Percentiles rank a stretch among this genome's conserved stretches.
phyloP scores from a whole-genome alignment of 2,113 vertebrate species.

The Natator depressus region DNA sequence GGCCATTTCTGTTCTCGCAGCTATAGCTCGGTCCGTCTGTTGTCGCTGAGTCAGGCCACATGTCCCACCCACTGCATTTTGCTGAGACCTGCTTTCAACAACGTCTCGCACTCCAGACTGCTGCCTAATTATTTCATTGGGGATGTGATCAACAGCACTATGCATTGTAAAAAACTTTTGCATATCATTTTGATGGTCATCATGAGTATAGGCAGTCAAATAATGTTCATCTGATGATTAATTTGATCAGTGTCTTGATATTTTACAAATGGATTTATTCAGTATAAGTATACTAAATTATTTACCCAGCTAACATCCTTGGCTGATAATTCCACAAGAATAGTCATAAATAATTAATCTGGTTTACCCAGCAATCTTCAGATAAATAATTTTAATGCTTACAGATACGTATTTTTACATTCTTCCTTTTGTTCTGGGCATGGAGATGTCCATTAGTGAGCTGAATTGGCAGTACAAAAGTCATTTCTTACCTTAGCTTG shows the following conservation, averaged over 20 bases:
- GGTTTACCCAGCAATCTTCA: neutral
- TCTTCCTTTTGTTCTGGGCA: neutral
- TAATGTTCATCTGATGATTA: neutral
- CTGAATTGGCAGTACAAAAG: accelerated
- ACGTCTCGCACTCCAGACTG: too few species aligned
- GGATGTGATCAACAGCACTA: neutral
- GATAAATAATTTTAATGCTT: neutral
- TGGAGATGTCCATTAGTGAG: neutral
- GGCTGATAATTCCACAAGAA: neutral
- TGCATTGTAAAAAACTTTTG: neutral
- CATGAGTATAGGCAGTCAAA: neutral
- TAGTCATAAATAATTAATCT: neutral
- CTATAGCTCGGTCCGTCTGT: too few species aligned
- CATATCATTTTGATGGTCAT: neutral
- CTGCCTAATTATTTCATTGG: too few species aligned
- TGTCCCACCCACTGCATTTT: too few species aligned
- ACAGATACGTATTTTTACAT: neutral
- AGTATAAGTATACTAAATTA: neutral
- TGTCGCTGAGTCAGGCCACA: too few species aligned
- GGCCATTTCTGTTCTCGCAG: too few species aligned
- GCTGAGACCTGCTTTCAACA: too few species aligned
- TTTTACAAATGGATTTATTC: neutral
- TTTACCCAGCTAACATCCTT: neutral
- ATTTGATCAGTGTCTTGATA: neutral
- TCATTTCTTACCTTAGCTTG: neutral